Base-by-base conservation (phyloP, 2,797 vertebrate species). In the Neosilurus hyrtlii region DNA sequence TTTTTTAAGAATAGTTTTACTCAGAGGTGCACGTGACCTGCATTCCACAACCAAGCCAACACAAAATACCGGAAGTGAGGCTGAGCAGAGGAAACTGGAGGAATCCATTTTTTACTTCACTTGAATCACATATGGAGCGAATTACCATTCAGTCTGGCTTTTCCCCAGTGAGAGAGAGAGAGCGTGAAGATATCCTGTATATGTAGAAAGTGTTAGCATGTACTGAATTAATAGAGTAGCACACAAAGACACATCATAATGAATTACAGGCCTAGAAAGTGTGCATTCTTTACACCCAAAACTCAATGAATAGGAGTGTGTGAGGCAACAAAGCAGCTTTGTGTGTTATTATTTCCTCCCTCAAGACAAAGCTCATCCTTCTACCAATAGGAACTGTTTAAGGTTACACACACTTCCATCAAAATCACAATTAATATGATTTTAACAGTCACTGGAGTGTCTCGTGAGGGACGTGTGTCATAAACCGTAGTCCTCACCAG, bases 311-410 rank as follows among this genome's bases (percentile, higher is more conserved):
- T 20, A 20, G 26, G 18, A n/a, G 86, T 88, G 85, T 86, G 62
- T 54, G 65, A 84, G 35, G 56, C 16, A 71, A 86, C 87, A 89
- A 83, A 84, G 89, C 62, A 74, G 61, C 61, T 70, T 87, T 89
- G 86, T 89, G 56, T 37, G 70, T 35, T 65, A 43, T 85, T 59
- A 74, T 74, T 83, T 82, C 65, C 78, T 85, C 66, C 70, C 74
- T 56, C 52, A 37, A 54, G 12, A 1, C 70, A 54, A 54, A 15
- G 16, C 72, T 20, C 26, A 37, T 72, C 6, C n/a, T 72, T 52
- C 14, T 26, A 6, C 22, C 37, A 61, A 1, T 22, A 52, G 68
- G 54, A 70, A 76, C 35, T 24, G 15, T 16, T 49, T 62, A 62
- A 61, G 12, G 18, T 14, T 14, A 52, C 4, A 62, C 26, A 57